Conservation (phyloP, 2,113 vertebrate species). For the Alouatta palliata region DNA sequence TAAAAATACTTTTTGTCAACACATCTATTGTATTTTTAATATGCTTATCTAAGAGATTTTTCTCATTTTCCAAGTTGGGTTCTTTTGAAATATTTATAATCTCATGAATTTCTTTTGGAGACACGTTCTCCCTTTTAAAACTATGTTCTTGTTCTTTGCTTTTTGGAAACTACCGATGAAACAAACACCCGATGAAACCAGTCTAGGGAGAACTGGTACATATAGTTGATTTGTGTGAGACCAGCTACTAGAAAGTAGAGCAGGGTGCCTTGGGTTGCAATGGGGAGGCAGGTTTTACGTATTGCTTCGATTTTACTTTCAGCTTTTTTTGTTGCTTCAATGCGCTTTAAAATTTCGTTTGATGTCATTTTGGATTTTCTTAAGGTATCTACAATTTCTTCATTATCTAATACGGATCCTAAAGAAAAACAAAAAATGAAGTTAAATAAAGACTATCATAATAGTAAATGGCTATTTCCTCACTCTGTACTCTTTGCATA, state of each 20-base stretch:
- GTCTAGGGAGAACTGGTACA: conserved; percentile 84
- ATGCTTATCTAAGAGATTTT: not conserved
- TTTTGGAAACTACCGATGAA: conserved; percentile 41
- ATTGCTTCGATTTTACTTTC: conserved; percentile 67
- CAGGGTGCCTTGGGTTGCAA: conserved; percentile 74
- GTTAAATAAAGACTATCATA: not conserved
- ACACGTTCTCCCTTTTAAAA: not conserved
- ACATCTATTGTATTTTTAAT: conserved; percentile 56
- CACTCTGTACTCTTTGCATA: not conserved
- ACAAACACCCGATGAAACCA: conserved; percentile 81
- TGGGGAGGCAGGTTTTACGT: conserved; percentile 75
- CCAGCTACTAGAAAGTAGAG: conserved; percentile 79
- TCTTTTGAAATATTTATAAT: not conserved
- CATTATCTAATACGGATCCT: conserved; percentile 81
- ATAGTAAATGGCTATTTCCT: not conserved
- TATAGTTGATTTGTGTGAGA: conserved; percentile 71
- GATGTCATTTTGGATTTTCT: conserved; percentile 78
- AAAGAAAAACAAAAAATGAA: not conserved
- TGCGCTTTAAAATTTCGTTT: conserved; percentile 74
- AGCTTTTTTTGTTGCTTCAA: conserved; percentile 72
- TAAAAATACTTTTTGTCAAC: conserved; percentile 78
- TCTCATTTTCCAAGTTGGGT: not conserved
- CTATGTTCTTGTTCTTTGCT: not conserved
- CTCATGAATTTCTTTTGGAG: not conserved
- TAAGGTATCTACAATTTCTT: conserved; percentile 78